Conservation (phyloP, 2,113 vertebrate species). For the Phaethon lepturus region DNA sequence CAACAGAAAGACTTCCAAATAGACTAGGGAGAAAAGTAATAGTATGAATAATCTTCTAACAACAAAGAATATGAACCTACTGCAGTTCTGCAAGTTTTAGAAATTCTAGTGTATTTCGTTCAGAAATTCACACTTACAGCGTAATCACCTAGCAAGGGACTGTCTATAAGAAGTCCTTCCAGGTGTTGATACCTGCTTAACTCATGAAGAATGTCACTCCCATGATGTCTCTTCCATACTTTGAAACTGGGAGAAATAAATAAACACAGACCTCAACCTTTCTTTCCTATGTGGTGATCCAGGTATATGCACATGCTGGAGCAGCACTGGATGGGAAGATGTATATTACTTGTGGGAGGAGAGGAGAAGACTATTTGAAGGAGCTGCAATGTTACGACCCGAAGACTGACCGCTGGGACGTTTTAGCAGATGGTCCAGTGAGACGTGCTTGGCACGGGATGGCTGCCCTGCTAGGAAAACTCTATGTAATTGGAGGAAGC, state of each 20-base stretch:
- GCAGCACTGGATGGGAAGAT: slow-evolving; percentile 87
- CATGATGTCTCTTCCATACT: neutral
- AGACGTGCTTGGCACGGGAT: slow-evolving; percentile 93
- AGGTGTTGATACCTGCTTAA: neutral
- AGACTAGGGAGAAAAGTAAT: neutral
- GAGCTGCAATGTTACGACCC: slow-evolving; percentile 92
- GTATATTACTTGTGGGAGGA: slow-evolving; percentile 90
- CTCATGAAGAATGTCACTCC: neutral
- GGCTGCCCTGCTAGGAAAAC: slow-evolving; percentile 83
- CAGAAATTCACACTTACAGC: neutral
- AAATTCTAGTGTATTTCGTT: neutral
- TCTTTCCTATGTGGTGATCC: neutral
- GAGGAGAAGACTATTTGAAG: slow-evolving; percentile 86
- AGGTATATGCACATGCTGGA: slow-evolving; percentile 95
- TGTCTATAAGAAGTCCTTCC: neutral
- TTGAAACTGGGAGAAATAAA: neutral
- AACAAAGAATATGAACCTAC: neutral
- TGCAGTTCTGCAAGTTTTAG: neutral
- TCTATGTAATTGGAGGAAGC: slow-evolving; percentile 94
- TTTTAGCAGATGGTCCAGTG: slow-evolving; percentile 84
- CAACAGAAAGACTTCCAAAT: neutral
- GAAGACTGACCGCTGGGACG: slow-evolving; percentile 79
- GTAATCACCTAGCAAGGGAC: neutral
- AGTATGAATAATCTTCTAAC: neutral
- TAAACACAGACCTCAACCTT: neutral